Evolutionary conservation across 2,888 invertebrate genomes (phyloP).

Genomic region (Plebejus anna): DNA sequence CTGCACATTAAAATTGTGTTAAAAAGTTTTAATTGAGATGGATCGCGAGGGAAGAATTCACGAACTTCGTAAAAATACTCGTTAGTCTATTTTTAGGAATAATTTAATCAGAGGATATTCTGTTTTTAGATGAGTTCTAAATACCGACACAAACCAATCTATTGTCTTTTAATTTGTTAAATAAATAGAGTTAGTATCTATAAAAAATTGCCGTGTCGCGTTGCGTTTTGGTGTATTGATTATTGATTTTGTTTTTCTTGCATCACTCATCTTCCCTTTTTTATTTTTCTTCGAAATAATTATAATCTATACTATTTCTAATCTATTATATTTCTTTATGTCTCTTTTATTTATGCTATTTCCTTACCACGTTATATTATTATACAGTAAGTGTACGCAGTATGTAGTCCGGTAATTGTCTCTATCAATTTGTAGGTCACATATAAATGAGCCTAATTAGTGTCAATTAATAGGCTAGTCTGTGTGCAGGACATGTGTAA

Average conservation of each 20-base stretch:
- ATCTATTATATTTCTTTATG: no score
- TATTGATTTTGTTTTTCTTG: no score
- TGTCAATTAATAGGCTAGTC: conserved; percentile 46
- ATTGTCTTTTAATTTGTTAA: no score
- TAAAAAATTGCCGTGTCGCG: no score
- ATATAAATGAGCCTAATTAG: conserved; percentile 55
- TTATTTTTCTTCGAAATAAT: no score
- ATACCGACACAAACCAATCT: no score
- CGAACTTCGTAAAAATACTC: neutral
- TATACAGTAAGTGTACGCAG: neutral
- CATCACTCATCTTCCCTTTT: no score
- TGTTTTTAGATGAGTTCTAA: neutral
- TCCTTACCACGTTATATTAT: neutral
- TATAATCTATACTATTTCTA: no score
- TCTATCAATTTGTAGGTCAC: conserved; percentile 47
- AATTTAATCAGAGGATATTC: neutral
- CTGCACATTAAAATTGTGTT: conserved; percentile 9
- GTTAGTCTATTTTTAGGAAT: neutral
- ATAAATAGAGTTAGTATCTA: no score
- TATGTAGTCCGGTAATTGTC: conserved; percentile 22
- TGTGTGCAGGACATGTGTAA: conserved; percentile 38
- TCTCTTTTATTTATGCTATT: neutral
- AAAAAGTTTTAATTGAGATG: conserved; percentile 22
- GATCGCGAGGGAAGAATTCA: conserved; percentile 1
- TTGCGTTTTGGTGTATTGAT: no score